phyloP scores from a whole-genome alignment of 1,140 invertebrate genomes.

The Calycopis cecrops region DNA sequence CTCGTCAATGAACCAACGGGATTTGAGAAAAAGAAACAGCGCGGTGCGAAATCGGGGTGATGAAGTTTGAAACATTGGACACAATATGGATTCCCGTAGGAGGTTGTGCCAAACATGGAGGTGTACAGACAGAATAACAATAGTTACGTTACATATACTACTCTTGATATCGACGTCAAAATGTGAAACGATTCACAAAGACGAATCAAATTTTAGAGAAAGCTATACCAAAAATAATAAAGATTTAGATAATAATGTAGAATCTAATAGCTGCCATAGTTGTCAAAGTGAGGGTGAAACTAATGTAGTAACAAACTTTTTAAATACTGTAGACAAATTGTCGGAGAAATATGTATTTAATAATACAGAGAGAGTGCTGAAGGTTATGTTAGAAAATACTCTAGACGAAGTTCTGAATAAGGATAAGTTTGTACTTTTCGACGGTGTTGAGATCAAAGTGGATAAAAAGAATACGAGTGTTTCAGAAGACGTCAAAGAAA shows the following conservation, averaged over 20 bases:
- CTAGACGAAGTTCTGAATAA: conserved; percentile 45
- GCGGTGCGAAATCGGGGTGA: conserved; percentile 33
- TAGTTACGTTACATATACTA: conserved; percentile 48
- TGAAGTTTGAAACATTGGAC: conserved; percentile 38
- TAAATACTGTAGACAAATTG: conserved; percentile 39
- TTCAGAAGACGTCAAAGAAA: conserved; percentile 29
- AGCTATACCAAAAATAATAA: conserved; percentile 46
- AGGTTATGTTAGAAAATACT: conserved; percentile 45
- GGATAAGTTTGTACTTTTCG: conserved; percentile 53
- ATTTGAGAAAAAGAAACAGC: background rate
- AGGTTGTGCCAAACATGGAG: conserved; percentile 40
- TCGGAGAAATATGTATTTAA: conserved; percentile 51
- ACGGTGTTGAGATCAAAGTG: conserved; percentile 43
- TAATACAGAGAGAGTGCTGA: conserved; percentile 46
- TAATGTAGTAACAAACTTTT: conserved; percentile 36
- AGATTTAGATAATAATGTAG: conserved; percentile 54
- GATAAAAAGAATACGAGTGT: conserved; percentile 24
- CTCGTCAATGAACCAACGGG: conserved; percentile 19
- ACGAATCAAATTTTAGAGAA: conserved; percentile 40
- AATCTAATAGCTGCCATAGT: conserved; percentile 58
- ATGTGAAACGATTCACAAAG: conserved; percentile 39
- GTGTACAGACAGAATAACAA: conserved; percentile 33
- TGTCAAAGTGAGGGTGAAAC: conserved; percentile 33
- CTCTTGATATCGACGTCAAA: conserved; percentile 35
- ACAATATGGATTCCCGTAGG: conserved; percentile 44